Percentiles rank a stretch among this genome's conserved stretches.
phyloP scores from a whole-genome alignment of 2,797 vertebrate genomes.

The Poeciliopsis presidionis region DNA sequence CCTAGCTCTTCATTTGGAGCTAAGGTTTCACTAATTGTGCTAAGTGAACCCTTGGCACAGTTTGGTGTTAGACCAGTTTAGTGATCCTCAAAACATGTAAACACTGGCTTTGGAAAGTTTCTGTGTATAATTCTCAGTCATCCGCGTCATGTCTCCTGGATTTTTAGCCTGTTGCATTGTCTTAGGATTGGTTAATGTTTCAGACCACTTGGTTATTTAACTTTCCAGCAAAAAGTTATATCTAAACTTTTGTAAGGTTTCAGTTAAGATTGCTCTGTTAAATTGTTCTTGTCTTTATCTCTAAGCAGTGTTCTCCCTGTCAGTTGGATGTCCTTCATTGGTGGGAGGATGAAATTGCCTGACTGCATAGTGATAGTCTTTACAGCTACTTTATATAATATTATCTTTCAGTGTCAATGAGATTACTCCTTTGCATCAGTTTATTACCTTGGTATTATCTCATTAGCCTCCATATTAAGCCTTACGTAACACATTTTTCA shows the following conservation, averaged over 20 bases:
- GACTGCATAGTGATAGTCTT: conserved; percentile 21
- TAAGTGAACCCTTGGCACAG: background rate
- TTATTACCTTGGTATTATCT: background rate
- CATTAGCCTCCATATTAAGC: background rate
- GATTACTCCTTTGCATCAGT: background rate
- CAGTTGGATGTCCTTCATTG: background rate
- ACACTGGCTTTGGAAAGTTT: background rate
- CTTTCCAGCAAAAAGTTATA: background rate
- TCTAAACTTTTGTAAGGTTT: background rate
- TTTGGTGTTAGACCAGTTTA: background rate
- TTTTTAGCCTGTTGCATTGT: background rate
- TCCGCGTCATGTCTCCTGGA: background rate
- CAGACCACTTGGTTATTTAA: background rate
- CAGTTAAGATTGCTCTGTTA: conserved; percentile 11
- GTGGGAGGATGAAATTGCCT: conserved; percentile 6
- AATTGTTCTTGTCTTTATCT: conserved; percentile 3
- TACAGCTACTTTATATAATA: conserved; percentile 14
- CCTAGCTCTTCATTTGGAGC: background rate
- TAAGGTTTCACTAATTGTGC: too few species aligned
- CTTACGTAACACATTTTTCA: background rate
- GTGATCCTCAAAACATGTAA: background rate
- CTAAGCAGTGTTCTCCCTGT: background rate
- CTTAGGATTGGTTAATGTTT: background rate
- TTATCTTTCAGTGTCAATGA: background rate
- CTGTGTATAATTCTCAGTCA: background rate